Evolutionary conservation across 2,888 invertebrate genomes (phyloP), one percentile per base, ranked within the genome.

Genomic region (Syrista parreyssii): DNA sequence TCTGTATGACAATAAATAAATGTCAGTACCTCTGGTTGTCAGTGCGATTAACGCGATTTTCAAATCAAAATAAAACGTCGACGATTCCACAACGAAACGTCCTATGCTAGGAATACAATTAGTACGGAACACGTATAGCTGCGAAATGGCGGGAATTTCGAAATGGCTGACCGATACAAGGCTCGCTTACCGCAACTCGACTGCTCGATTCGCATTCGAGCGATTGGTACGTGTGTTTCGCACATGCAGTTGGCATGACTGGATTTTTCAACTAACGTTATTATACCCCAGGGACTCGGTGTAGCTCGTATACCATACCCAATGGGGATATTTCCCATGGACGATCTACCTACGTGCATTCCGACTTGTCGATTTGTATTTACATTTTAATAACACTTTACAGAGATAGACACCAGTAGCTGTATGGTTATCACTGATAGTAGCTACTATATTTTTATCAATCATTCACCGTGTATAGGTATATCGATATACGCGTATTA

Each of bases 371-470:
- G 85, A 86, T 86, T 84, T 83, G 80, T 86, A 86, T 86, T 86
- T 86, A 86, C 86, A 86, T 86, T 86, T 86, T 86, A 86, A 86
- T 86, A 86, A 86, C 85, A 82, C 86, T 81, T 82, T 84, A 80
- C 83, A 40, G 15, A 40, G 40, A 2, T 0, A 15, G 15, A 40
- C 15, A 40, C 40, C 15, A 40, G 40, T 40, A 15, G 40, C 40
- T 15, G 40, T 40, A 15, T 4, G 15, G 15, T 40, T 40, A 40
- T 40, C 40, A 40, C 40, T 40, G 40, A 40, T 40, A 40, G 40
- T 15, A 15, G 40, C 15, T 40, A 15, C 40, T 40, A 40, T 15
- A 40, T 15, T 15, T 15, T 40, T 40, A 40, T 1, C 15, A 4
- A 2, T 15, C 40, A 15, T 40, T 40, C 40, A 40, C 6, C 40